A percentile compares a stretch with the other conserved stretches of the same genome.
Conservation (phyloP, 1,140 invertebrate species). For the Atta colombica region DNA sequence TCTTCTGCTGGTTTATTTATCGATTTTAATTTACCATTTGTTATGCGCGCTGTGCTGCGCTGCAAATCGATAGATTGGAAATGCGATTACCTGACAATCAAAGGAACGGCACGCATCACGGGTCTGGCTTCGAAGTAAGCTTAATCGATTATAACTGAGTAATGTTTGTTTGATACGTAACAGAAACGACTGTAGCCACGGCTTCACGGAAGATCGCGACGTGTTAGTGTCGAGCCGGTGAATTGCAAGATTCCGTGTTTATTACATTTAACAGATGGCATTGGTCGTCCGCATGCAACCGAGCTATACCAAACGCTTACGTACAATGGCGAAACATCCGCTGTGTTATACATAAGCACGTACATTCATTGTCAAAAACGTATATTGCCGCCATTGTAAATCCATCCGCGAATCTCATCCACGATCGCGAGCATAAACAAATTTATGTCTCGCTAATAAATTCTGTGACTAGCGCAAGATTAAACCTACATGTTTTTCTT, state of each 20-base stretch:
- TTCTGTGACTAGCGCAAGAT: neutral
- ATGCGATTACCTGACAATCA: slow-evolving; percentile 33
- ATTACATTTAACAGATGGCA: slow-evolving; percentile 81
- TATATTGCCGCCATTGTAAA: neutral
- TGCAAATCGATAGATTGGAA: slow-evolving; percentile 42
- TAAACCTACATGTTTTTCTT: neutral
- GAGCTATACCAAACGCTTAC: slow-evolving; percentile 71
- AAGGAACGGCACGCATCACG: slow-evolving; percentile 18
- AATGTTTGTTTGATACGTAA: slow-evolving; percentile 63
- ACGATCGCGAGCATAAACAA: neutral
- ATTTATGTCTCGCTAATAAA: neutral
- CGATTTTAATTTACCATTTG: slow-evolving; percentile 5
- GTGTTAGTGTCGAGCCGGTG: slow-evolving; percentile 69
- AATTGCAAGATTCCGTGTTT: slow-evolving; percentile 82
- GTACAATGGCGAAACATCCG: slow-evolving; percentile 54
- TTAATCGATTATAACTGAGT: slow-evolving; percentile 63
- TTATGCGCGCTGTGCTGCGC: neutral
- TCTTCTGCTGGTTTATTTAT: neutral
- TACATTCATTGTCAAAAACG: slow-evolving; percentile 72
- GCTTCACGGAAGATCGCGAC: slow-evolving; percentile 53
- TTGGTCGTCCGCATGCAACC: slow-evolving; percentile 78
- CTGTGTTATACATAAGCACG: slow-evolving; percentile 60
- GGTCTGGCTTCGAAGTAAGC: slow-evolving; percentile 39
- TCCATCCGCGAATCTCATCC: neutral
- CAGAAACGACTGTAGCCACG: slow-evolving; percentile 65